Percentiles rank a stretch among this genome's conserved stretches.
Evolutionary conservation across 2,113 vertebrate species (phyloP).

Genomic region (Leptobrachium leishanense): DNA sequence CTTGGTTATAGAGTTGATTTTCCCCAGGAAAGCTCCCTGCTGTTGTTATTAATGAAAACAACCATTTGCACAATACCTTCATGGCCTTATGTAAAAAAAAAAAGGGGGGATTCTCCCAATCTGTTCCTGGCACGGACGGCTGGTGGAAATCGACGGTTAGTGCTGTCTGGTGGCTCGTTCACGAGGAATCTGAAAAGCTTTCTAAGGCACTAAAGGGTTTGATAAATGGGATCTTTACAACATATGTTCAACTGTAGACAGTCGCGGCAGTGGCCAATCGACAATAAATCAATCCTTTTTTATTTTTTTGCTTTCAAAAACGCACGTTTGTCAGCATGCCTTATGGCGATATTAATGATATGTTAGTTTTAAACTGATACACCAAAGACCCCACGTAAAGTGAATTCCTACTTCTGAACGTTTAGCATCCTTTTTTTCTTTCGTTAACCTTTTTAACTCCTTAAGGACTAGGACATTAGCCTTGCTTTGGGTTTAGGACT

Average conservation of each 20-base stretch:
- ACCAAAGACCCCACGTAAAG: neutral
- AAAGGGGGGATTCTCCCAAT: conserved; percentile 4
- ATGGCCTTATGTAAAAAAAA: neutral
- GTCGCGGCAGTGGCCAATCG: conserved; percentile 12
- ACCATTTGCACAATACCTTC: conserved; percentile 22
- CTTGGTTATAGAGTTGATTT: conserved; percentile 14
- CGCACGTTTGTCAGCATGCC: neutral
- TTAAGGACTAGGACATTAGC: no score
- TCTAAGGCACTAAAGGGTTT: conserved; percentile 41
- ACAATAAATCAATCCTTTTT: conserved; percentile 37
- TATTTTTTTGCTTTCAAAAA: neutral
- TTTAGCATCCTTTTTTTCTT: no score
- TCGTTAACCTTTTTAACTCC: no score
- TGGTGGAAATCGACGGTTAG: conserved; percentile 28
- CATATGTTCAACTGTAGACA: conserved; percentile 34
- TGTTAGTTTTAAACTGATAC: neutral
- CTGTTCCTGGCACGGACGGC: conserved; percentile 24
- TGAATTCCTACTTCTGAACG: neutral
- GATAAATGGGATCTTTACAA: conserved; percentile 39
- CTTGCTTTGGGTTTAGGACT: no score
- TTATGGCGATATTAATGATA: conserved; percentile 25
- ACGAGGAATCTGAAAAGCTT: conserved; percentile 7
- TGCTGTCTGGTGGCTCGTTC: conserved; percentile 41
- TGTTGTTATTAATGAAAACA: conserved; percentile 31
- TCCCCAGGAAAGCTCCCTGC: conserved; percentile 8